Percentiles rank a stretch among this genome's conserved stretches.
phyloP scores from a whole-genome alignment of 2,888 invertebrate genomes.

The Horisme vitalbata region DNA sequence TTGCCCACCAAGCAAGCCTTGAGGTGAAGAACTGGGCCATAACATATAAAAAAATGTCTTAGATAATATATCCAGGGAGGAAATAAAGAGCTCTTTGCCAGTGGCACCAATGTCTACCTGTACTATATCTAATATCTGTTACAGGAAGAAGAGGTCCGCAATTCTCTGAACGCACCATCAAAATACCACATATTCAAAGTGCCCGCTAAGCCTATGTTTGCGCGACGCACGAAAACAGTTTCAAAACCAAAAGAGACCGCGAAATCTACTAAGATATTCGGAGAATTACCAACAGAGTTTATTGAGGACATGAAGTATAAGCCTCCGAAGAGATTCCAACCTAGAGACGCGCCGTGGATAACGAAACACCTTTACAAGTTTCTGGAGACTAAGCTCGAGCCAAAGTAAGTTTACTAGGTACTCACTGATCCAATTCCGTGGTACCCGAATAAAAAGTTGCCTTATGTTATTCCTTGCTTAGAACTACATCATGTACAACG shows the following conservation, averaged over 20 bases:
- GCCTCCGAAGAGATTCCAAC: slow-evolving; percentile 66
- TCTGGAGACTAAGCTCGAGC: slow-evolving; percentile 65
- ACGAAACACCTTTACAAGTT: slow-evolving; percentile 67
- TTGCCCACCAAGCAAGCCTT: no score
- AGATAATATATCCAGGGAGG: no score
- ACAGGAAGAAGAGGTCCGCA: slow-evolving; percentile 55
- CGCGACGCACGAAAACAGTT: slow-evolving; percentile 26
- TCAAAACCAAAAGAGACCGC: slow-evolving; percentile 42
- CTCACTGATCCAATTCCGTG: no score
- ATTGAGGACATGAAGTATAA: slow-evolving; percentile 66
- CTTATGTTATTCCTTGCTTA: no score
- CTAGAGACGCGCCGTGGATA: slow-evolving; percentile 65
- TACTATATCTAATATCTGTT: slow-evolving; percentile 10
- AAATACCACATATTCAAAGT: slow-evolving; percentile 47
- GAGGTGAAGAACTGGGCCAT: no score
- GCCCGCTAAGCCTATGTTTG: slow-evolving; percentile 42
- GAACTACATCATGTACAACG: no score
- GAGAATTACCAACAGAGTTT: slow-evolving; percentile 52
- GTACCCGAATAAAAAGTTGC: no score
- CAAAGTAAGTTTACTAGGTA: slow-evolving; percentile 66
- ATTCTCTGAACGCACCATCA: slow-evolving; percentile 44
- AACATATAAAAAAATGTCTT: no score
- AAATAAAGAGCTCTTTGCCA: no score
- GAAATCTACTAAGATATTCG: slow-evolving; percentile 35
- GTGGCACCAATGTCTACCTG: no score